Evolutionary conservation across 2,113 vertebrate genomes (phyloP).

Genomic region (Sarotherodon lohbergeri): DNA sequence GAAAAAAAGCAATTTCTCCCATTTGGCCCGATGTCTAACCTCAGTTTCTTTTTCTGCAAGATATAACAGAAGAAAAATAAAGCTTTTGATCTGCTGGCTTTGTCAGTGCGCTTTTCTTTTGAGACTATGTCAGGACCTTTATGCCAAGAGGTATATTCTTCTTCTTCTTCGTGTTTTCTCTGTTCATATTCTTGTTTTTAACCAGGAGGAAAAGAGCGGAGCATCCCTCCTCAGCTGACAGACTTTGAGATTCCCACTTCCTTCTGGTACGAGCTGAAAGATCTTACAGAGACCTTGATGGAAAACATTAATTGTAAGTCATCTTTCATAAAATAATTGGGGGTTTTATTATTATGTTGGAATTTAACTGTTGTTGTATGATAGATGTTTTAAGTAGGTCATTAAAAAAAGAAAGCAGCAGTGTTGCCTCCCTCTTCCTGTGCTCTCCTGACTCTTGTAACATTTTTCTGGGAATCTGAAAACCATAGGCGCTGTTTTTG

Average conservation of each 20-base stretch:
- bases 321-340: neutral
- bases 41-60: neutral
- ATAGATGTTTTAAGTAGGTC: neutral
- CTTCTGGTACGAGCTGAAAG: constrained; percentile 71
- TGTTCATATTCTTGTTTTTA: neutral
- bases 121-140: neutral
- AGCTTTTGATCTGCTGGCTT: neutral
- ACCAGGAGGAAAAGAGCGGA: constrained; percentile 51
- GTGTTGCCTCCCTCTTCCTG: neutral
- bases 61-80: neutral
- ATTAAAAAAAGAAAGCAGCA: neutral
- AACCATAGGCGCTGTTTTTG: neutral
- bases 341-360: neutral
- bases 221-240: constrained; percentile 22
- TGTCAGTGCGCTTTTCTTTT: neutral
- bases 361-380: neutral
- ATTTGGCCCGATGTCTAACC: neutral
- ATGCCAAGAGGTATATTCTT: neutral
- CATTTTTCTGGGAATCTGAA: neutral
- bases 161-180: neutral
- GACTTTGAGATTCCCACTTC: constrained; percentile 73
- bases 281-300: constrained; percentile 65
- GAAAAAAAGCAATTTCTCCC: neutral
- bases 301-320: constrained; percentile 65
- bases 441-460: neutral